Evolutionary conservation across 2,888 invertebrate genomes (phyloP).

Genomic region (Cheilosia pagana): DNA sequence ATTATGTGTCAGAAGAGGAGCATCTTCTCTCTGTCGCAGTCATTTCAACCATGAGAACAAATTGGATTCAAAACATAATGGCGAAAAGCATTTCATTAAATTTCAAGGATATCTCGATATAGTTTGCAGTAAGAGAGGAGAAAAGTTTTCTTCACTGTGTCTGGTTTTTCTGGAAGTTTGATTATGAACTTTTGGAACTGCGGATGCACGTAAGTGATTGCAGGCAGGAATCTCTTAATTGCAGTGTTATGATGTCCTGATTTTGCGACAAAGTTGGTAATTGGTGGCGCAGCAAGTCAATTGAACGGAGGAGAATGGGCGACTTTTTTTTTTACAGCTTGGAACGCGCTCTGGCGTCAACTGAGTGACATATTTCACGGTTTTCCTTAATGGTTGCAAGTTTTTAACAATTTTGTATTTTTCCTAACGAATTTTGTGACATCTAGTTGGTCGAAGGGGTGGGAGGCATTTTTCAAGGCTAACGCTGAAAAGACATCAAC

Average conservation of each 20-base stretch:
- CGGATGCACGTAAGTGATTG: conserved; percentile 19
- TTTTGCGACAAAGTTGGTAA: neutral
- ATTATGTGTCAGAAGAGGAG: neutral
- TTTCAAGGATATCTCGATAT: conserved; percentile 38
- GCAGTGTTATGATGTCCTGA: conserved; percentile 7
- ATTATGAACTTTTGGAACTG: conserved; percentile 43
- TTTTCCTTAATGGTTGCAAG: too few relatives aligned
- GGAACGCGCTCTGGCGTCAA: too few relatives aligned
- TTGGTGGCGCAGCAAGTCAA: neutral
- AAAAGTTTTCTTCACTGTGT: neutral
- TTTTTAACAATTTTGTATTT: too few relatives aligned
- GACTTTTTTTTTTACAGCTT: too few relatives aligned
- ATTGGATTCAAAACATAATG: conserved; percentile 57
- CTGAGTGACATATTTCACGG: too few relatives aligned
- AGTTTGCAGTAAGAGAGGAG: conserved; percentile 15
- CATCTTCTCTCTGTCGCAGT: neutral
- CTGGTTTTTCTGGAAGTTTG: conserved; percentile 1
- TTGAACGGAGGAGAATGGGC: neutral
- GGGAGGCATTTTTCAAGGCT: too few relatives aligned
- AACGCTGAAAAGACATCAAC: too few relatives aligned
- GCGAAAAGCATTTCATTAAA: conserved; percentile 20
- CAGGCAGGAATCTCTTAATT: conserved; percentile 9
- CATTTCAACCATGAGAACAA: conserved; percentile 45
- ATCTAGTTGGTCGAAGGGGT: too few relatives aligned
- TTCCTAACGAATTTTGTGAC: too few relatives aligned